These are phyloP conservation scores for Lagocephalus sceleratus DNA, from an alignment of 2,797 vertebrate genomes.

Conservation along the genomic window DNA sequence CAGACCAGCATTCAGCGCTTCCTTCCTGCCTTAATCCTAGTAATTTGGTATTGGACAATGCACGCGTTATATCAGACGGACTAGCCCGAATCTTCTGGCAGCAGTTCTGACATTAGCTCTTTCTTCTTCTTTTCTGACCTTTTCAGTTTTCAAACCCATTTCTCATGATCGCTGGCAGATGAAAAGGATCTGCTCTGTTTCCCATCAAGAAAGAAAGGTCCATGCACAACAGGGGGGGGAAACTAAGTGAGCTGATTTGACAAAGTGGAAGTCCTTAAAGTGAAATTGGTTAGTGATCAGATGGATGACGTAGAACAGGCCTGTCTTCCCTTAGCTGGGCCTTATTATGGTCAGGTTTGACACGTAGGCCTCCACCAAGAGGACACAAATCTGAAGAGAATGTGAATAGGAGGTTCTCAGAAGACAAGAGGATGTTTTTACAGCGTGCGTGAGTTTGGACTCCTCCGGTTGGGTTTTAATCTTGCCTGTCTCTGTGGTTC, in stretches of 20 bases:
- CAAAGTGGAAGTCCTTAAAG: slow-evolving; percentile 18
- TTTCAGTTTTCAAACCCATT: slow-evolving; percentile 22
- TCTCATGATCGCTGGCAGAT: slow-evolving; percentile 51
- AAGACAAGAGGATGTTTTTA: slow-evolving; percentile 8
- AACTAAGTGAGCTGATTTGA: slow-evolving; percentile 24
- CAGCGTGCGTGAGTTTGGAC: slow-evolving; percentile 6
- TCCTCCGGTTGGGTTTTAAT: slow-evolving; percentile 8
- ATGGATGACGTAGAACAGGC: neutral
- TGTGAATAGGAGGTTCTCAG: slow-evolving; percentile 4
- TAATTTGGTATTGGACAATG: slow-evolving; percentile 42
- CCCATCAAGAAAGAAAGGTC: slow-evolving; percentile 19
- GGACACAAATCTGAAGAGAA: neutral
- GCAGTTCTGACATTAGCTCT: slow-evolving; percentile 35
- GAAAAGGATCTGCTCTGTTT: slow-evolving; percentile 26
- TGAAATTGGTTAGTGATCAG: slow-evolving; percentile 2
- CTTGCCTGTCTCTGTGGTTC: slow-evolving; percentile 6
- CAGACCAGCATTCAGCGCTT: slow-evolving; percentile 26
- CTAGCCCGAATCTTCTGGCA: slow-evolving; percentile 39
- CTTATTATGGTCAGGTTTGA: slow-evolving; percentile 1
- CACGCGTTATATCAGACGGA: slow-evolving; percentile 42
- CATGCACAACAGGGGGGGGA: slow-evolving; percentile 26
- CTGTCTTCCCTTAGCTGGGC: neutral
- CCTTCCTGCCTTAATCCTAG: slow-evolving; percentile 35
- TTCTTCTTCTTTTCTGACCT: slow-evolving; percentile 23
- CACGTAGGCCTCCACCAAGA: slow-evolving; percentile 1